Evolutionary conservation across 2,888 invertebrate species (phyloP), one percentile per base, ranked within the genome.

Genomic region (Drosophila maculinotata): DNA sequence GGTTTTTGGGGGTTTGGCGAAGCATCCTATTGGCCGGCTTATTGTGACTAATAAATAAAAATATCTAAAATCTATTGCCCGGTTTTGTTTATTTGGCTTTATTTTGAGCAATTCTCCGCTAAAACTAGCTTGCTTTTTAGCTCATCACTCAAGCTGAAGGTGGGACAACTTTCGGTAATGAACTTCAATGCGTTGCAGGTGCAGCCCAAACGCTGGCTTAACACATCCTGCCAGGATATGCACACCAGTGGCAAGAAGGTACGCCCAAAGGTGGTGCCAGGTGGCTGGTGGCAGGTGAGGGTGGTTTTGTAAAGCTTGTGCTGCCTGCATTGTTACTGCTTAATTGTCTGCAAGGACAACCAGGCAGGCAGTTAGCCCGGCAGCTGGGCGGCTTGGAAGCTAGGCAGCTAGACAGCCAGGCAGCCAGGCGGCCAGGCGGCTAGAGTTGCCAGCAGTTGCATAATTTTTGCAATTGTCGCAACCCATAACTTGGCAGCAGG

Each of bases 261-360:
- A 42, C 42, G 60, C 23, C 12, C 10, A 1, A 14, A 28, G 14
- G 7, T 15, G 3, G n/a, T 28, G 28, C 7, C 53, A 58, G 47
- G 47, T 49, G 53, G 12, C 26, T 9, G 3, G 10, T 5, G 12
- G 9, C 20, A 6, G 15, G 20, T 35, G 36, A 56, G 68, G 54
- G 52, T 66, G 53, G 62, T 72, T 51, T 4, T 64, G 73, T 69
- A 71, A 66, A 65, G 78, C 81, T 57, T 64, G 49, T 69, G 76
- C 42, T 44, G 42, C 54, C 54, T 48, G 67, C 81, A 84, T 82
- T 82, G 82, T 82, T 76, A 76, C 71, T 87, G 87, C 79, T 76
- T 82, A 87, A 82, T 82, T 82, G 85, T 83, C 60, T 81, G 82
- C 74, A 79, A 85, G 85, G 64, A 74, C 70, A 77, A 64, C 52